Evolutionary conservation across 1,140 invertebrate species (phyloP).

Genomic region (Thalassaphorura encarpata): DNA sequence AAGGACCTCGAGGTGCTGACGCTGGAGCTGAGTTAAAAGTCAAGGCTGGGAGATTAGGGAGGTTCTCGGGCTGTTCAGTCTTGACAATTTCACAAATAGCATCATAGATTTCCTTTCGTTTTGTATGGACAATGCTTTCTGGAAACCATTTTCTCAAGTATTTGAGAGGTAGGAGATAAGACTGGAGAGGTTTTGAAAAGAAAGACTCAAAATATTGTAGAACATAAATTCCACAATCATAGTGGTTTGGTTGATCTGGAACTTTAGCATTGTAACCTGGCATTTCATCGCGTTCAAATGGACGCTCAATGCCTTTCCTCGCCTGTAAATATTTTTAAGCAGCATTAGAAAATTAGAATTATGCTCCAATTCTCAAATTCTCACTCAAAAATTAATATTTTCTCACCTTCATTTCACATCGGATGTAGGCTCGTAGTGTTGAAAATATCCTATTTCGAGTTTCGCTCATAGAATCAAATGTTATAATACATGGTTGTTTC

Average conservation of each 20-base stretch:
- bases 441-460: constrained; percentile 69
- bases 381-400: too few species aligned
- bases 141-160: constrained; percentile 20
- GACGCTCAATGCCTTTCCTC: constrained; percentile 48
- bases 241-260: constrained; percentile 93
- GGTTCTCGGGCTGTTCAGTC: background rate
- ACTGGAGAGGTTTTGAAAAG: constrained; percentile 44
- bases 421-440: constrained; percentile 77
- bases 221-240: constrained; percentile 91
- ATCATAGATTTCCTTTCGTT: constrained; percentile 20
- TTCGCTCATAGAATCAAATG: constrained; percentile 84
- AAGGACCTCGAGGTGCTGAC: too few species aligned
- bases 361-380: background rate
- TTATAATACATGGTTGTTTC: constrained; percentile 68
- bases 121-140: background rate
- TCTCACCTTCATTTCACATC: constrained; percentile 67
- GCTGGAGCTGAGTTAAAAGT: too few species aligned
- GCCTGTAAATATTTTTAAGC: constrained; percentile 7
- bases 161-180: background rate
- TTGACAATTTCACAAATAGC: background rate
- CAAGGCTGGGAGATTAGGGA: background rate
- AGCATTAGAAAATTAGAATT: background rate
- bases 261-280: constrained; percentile 76
- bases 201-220: constrained; percentile 94
- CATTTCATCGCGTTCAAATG: constrained; percentile 69